Evolutionary conservation across 2,113 vertebrate genomes (phyloP), one percentile per base, ranked within the genome.

Genomic region (Nerophis ophidion): DNA sequence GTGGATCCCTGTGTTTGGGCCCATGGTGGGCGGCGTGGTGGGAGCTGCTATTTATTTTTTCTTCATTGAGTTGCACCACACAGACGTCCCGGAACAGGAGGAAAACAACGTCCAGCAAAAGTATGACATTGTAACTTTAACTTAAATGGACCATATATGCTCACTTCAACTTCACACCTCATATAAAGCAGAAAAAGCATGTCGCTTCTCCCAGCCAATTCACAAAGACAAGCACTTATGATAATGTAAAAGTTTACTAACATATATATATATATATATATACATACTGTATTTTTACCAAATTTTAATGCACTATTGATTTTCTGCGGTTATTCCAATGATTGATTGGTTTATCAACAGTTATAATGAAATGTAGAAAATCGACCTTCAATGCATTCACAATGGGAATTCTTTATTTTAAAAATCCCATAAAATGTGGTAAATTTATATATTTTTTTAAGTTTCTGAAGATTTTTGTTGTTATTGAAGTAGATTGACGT

Each of bases 1-100:
- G 95, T 99, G 97, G 97, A 86, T 99, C 54, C 97, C 97, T 13
- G 79, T 94, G 13, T 87, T 87, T 5, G 97, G 92, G 7, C 97
- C 97, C 3, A 81, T 98, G 89, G 78, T 95, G 47, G 97, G 97
- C 0, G 93, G 88, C 5, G 79, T 87, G 11, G 66, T 94, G 7
- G 97, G 95, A 69, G 92, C 93, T 0, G 66, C 88, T 12, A 11
- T 87, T 80, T 99, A 99, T 58, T 47, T 93, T 6, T 66, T 94
- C 38, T 80, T 93, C 70, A 94, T 99, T 45, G 93, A 97, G 83
- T 70, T 95, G n/a, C 96, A 99, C 74, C 95, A 97, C 14, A 16
- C 77, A 0, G 84, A 91, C 13, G 70, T 77, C 0, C 68, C 62
- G 17, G 80, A 70, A 74, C 79, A 82, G 60, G 83, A 84, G 10